Evolutionary conservation across 2,113 vertebrate genomes (phyloP).

Genomic region (Fulica atra): DNA sequence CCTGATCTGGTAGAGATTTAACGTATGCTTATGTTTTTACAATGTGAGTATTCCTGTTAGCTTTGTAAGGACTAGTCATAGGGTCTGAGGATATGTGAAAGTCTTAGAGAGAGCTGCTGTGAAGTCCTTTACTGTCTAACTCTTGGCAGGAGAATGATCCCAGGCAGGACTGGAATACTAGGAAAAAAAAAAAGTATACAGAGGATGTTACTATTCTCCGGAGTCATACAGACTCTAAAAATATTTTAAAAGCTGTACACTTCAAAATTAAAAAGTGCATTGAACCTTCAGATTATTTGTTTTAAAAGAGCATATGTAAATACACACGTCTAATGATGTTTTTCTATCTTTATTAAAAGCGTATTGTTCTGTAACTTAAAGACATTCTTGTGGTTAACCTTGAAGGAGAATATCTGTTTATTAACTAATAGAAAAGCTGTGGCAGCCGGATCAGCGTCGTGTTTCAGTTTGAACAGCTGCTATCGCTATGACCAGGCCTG

Average conservation of each 20-base stretch:
- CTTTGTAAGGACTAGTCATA: not conserved
- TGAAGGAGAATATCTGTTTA: not conserved
- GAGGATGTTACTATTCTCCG: not conserved
- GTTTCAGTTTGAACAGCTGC: slow-evolving; percentile 20
- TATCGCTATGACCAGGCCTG: not conserved
- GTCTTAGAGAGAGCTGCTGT: not conserved
- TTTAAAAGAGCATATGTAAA: not conserved
- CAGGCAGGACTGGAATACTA: not conserved
- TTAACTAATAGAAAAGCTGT: not conserved
- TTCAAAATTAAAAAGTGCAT: not conserved
- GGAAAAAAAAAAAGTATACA: not conserved
- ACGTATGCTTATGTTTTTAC: not conserved
- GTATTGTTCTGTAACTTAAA: not conserved
- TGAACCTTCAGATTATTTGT: not conserved
- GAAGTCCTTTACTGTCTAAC: slow-evolving; percentile 2
- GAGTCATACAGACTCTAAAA: not conserved
- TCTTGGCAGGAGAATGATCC: slow-evolving; percentile 4
- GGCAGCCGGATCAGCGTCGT: not conserved
- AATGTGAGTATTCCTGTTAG: not conserved
- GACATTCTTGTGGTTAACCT: not conserved
- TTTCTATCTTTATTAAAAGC: not conserved
- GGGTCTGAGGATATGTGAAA: not conserved
- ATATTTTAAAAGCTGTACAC: not conserved
- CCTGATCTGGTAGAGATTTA: not conserved
- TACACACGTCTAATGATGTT: not conserved